A percentile compares a stretch with the other conserved stretches of the same genome.
phyloP scores from a whole-genome alignment of 2,888 invertebrate genomes.

The Ennomos quercinarius region DNA sequence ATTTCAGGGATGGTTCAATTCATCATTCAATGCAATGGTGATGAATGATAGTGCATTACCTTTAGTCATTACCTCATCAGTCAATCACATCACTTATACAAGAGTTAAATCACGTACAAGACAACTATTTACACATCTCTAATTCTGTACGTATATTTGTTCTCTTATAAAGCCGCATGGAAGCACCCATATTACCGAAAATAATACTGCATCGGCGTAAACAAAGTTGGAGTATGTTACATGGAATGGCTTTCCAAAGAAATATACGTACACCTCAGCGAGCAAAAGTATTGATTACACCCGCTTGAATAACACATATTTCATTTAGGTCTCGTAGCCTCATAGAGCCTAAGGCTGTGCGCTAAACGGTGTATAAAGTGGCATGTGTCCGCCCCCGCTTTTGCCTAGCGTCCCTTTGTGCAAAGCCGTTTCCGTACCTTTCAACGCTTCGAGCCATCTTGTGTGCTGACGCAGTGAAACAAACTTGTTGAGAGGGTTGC shows the following conservation, averaged over 20 bases:
- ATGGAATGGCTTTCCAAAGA: not conserved
- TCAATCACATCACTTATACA: no score
- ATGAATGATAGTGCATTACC: no score
- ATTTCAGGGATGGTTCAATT: no score
- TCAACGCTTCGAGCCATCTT: slow-evolving; percentile 44
- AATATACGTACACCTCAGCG: not conserved
- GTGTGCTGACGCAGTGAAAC: slow-evolving; percentile 32
- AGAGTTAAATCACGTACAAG: no score
- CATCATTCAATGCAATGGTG: no score
- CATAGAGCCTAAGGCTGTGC: slow-evolving; percentile 46
- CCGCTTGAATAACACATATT: slow-evolving; percentile 16
- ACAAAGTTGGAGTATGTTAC: no score
- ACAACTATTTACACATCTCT: no score
- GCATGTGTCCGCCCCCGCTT: slow-evolving; percentile 52
- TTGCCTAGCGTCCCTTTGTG: slow-evolving; percentile 55
- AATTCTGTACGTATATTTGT: no score
- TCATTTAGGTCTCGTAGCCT: slow-evolving; percentile 22
- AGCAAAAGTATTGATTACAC: slow-evolving; percentile 14
- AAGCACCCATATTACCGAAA: no score
- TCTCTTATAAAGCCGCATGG: no score
- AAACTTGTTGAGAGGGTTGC: slow-evolving; percentile 10
- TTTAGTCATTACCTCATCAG: no score
- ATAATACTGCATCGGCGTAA: no score
- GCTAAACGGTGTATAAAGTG: slow-evolving; percentile 53
- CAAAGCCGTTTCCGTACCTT: slow-evolving; percentile 57